Conservation (phyloP, 1,140 invertebrate genomes). For the Panonychus citri region DNA sequence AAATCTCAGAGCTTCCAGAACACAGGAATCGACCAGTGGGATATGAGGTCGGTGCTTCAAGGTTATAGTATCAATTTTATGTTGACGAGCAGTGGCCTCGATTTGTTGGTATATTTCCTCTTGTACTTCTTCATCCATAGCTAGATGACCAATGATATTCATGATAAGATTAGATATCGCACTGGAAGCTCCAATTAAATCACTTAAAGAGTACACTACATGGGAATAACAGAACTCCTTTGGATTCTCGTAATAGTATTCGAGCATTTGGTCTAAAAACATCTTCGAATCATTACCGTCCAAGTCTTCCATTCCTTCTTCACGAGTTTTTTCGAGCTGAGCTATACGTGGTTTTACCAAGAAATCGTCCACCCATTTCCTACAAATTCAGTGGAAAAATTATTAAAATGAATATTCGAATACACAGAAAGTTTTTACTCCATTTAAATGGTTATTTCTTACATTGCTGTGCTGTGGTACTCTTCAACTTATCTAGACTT, state of each 20-base stretch:
- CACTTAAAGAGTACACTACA: constrained; percentile 13
- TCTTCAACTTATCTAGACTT: no score
- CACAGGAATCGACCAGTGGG: constrained; percentile 57
- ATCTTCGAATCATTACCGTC: no score
- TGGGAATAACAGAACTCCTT: constrained; percentile 7
- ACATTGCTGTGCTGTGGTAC: no score
- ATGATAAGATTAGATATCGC: constrained; percentile 60
- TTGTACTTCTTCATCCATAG: constrained; percentile 31
- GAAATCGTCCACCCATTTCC: no score
- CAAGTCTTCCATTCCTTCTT: no score
- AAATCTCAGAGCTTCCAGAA: constrained; percentile 49
- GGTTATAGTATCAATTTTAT: not conserved
- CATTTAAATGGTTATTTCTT: no score
- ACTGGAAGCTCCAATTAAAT: constrained; percentile 53
- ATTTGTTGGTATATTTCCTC: constrained; percentile 22
- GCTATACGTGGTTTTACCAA: no score
- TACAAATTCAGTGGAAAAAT: no score
- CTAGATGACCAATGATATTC: constrained; percentile 38
- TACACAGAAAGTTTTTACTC: no score
- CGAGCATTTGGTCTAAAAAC: constrained; percentile 15
- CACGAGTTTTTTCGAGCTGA: no score
- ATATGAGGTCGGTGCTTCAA: constrained; percentile 39
- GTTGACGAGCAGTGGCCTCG: constrained; percentile 17
- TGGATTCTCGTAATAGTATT: constrained; percentile 10
- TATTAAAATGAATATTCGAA: no score